Evolutionary conservation across 2,888 invertebrate genomes (phyloP).

Genomic region (Muscina levida): DNA sequence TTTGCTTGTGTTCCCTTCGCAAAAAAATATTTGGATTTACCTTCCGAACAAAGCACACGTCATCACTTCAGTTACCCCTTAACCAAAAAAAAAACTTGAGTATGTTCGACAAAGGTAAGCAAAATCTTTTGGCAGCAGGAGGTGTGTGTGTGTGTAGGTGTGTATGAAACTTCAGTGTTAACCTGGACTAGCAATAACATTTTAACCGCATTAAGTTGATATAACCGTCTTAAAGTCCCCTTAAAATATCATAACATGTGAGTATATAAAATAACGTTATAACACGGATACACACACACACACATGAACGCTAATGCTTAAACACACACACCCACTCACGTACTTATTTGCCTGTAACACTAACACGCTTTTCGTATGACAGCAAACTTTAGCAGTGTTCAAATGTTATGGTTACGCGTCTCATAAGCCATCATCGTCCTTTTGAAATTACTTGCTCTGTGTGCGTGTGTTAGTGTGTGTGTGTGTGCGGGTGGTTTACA

Average conservation of each 20-base stretch:
- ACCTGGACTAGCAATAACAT: conserved; percentile 42
- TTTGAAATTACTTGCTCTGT: conserved; percentile 34
- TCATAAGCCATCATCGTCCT: conserved; percentile 48
- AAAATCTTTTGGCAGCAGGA: conserved; percentile 30
- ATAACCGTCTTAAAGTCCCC: conserved; percentile 45
- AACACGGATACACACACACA: not conserved
- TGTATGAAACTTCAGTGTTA: conserved; percentile 34
- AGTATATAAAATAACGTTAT: conserved; percentile 22
- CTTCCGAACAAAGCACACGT: not conserved
- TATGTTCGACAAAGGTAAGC: conserved; percentile 8
- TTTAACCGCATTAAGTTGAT: conserved; percentile 52
- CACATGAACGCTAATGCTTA: not conserved
- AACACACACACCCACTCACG: not conserved
- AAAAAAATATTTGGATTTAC: not conserved
- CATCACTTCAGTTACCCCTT: too few species aligned
- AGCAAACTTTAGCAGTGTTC: conserved; percentile 13
- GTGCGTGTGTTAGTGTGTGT: not conserved
- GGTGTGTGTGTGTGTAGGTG: too few species aligned
- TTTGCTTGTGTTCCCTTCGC: not conserved
- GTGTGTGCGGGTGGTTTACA: too few species aligned
- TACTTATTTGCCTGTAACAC: not conserved
- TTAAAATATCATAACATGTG: conserved; percentile 24
- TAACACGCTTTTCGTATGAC: not conserved
- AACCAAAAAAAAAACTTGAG: too few species aligned
- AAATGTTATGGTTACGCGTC: conserved; percentile 48